Base-by-base conservation (phyloP, 2,797 vertebrate species). In the Pangasius krempfi region DNA sequence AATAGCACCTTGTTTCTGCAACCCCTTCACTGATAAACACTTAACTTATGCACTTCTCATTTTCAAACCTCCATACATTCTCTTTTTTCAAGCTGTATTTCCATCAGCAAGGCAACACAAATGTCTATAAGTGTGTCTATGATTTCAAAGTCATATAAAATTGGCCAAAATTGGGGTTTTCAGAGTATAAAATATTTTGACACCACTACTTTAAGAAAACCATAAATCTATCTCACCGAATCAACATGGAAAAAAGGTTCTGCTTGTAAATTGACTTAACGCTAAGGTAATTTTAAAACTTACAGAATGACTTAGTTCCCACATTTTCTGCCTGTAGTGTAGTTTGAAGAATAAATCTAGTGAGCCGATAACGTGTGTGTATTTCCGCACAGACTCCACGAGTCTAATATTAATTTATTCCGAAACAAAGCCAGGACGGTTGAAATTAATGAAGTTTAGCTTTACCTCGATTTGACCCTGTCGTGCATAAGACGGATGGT, bases 401-500 rank as follows among this genome's bases (percentile, higher is more conserved):
- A 75, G 40, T 40, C 16, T 40, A 25, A 22, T 25, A 27, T 44
- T 75, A 27, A 78, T 52, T 9, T 33, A 78, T 4, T 20, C 27
- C 18, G 5, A 78, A 78, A 16, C 25, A 50, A 78, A 78, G 13
- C 27, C 30, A 5, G 54, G 25, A 33, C 7, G 2, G 4, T 12
- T 72, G 22, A n/a, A 50, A 85, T 25, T 40, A 58, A 8, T 68
- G 0, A 30, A 70, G 20, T 44, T 40, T 62, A 68, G 22, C 91
- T 94, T 93, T 91, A 99, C 98, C 95, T 99, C 98, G 73, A 99
- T 99, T 94, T 99, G 98, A 62, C 98, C 98, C 92, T 99, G 98
- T 58, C 98, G 97, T 66, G 98, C 98, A 3, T 99, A 99, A 0
- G 98, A 99, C 0, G 98, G 98, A 85, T 99, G 98, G 92, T 99